Conservation (phyloP, 2,888 invertebrate species). For the Crocallis elinguaria region DNA sequence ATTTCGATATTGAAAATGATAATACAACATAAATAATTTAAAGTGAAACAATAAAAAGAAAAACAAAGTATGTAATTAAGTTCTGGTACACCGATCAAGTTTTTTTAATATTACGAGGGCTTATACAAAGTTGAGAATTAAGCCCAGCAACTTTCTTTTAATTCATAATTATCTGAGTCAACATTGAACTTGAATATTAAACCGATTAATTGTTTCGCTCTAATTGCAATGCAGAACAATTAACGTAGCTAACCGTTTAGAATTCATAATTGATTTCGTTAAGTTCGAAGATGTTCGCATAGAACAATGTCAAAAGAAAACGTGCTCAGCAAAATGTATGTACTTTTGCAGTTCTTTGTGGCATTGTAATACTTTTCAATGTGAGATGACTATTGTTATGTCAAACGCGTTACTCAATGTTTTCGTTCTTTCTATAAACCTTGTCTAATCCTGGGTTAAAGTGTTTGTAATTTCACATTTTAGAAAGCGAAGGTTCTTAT, state of each 20-base stretch:
- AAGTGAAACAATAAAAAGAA: too few species aligned
- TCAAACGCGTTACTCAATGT: conserved; percentile 48
- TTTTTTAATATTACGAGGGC: too few species aligned
- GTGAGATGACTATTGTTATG: conserved; percentile 50
- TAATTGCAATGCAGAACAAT: conserved; percentile 62
- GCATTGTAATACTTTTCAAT: conserved; percentile 39
- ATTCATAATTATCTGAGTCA: conserved; percentile 13
- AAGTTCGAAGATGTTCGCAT: conserved; percentile 35
- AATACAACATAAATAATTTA: too few species aligned
- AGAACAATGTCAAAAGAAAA: conserved; percentile 40
- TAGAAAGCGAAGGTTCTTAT: conserved; percentile 80
- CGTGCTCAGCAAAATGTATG: conserved; percentile 23
- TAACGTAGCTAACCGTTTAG: conserved; percentile 55
- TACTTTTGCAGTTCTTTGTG: conserved; percentile 9
- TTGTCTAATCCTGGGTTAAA: conserved; percentile 59
- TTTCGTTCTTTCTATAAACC: conserved; percentile 43
- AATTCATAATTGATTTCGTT: conserved; percentile 50
- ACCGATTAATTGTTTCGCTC: conserved; percentile 58
- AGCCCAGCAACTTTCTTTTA: conserved; percentile 19
- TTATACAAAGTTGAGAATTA: too few species aligned
- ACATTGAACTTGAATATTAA: conserved; percentile 46
- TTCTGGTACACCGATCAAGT: too few species aligned
- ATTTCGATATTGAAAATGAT: too few species aligned
- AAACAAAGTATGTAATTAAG: too few species aligned
- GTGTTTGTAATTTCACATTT: conserved; percentile 71